Percentiles rank a stretch among this genome's conserved stretches.
Conservation (phyloP, 2,113 vertebrate species). For the Chaetops frenatus region DNA sequence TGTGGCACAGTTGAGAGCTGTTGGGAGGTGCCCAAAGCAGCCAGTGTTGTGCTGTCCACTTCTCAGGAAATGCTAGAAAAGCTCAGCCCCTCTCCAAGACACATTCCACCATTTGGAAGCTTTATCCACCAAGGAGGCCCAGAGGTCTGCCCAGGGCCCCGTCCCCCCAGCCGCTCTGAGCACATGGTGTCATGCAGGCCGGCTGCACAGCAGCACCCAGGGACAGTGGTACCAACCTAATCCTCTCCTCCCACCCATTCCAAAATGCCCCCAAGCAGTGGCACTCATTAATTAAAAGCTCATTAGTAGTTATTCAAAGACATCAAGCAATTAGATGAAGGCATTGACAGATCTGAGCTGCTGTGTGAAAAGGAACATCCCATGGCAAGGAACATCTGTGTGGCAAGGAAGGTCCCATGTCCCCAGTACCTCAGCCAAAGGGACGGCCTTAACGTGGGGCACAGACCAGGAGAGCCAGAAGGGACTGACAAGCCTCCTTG, state of each 20-base stretch:
- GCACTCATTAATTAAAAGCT: slow-evolving; percentile 60
- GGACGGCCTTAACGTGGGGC: accelerated
- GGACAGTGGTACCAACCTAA: neutral
- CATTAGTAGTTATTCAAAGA: slow-evolving; percentile 37
- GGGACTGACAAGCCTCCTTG: neutral
- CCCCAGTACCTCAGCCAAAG: neutral
- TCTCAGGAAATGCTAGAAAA: neutral
- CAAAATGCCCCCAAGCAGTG: neutral
- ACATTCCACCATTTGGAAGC: neutral
- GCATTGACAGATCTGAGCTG: neutral
- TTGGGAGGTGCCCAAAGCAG: neutral
- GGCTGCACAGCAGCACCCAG: neutral
- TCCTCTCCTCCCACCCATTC: neutral
- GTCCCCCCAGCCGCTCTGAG: accelerated
- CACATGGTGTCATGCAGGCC: accelerated
- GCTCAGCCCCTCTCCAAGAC: neutral
- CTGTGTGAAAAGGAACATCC: accelerated
- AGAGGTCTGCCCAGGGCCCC: neutral
- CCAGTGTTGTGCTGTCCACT: accelerated
- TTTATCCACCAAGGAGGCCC: accelerated
- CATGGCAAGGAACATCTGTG: neutral
- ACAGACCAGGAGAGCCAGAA: neutral
- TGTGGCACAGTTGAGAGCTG: accelerated
- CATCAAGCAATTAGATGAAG: neutral
- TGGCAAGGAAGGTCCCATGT: accelerated